Base-by-base conservation (phyloP, 1,140 invertebrate species). In the Odontomachus brunneus region DNA sequence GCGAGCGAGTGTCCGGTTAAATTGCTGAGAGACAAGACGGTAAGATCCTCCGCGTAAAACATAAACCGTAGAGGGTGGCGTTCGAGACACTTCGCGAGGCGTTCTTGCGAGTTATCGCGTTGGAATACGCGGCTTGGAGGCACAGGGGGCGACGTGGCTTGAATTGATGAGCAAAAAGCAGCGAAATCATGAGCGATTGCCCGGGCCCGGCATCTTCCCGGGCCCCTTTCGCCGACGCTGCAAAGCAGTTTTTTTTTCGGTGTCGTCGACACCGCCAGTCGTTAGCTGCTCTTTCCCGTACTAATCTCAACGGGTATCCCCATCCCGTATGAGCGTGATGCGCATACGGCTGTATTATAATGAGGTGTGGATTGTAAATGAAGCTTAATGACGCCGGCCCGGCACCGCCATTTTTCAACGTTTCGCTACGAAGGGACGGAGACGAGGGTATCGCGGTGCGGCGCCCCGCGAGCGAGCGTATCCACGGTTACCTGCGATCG, bases 361-460 rank as follows among this genome's bases (percentile, higher is more conserved):
- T 91, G 90, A 93, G 91, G 92, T 93, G 92, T 91, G 91, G 91
- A 93, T 92, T 93, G 92, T 92, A 93, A 93, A 93, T 93, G 93
- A 93, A 90, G 89, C 90, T 88, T 93, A 93, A 93, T 92, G 92
- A 93, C 87, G 90, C 85, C 84, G 81, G 80, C 82, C 60, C 66
- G 82, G 83, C 84, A 49, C 49, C 65, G 63, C 67, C 89, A 90
- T 91, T 91, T 91, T 89, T 91, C 89, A 89, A 63, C 49, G 85
- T 85, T 87, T 85, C 85, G 69, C 72, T 48, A 60, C 66, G 80
- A 82, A 87, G 85, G 67, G 24, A 69, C 60, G 63, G 65, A 44
- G 3, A 44, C 38, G 59, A 59, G 60, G 49, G 53, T 88, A 86
- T 84, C 85, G 67, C 78, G 38, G 49, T 22, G 65, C 53, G 49